These are phyloP conservation scores for Tachypleus tridentatus DNA, from an alignment of 1,140 invertebrate species.

Conservation along the genomic window DNA sequence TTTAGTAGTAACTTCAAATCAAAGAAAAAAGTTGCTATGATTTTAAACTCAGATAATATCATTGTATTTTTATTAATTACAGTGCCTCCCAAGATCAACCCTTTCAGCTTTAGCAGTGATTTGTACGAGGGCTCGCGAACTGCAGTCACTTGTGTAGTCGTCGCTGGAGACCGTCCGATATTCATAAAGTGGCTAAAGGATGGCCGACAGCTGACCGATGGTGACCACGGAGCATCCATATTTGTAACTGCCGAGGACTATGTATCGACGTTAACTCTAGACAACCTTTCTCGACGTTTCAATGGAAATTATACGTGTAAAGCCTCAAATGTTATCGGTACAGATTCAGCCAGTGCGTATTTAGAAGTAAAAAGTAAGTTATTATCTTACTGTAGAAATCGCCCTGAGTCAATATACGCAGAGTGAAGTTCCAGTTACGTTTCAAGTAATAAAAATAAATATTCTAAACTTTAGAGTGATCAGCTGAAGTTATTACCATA, in stretches of 20 bases:
- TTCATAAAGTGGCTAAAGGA: conserved; percentile 45
- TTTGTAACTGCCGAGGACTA: conserved; percentile 26
- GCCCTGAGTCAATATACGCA: too few relatives aligned
- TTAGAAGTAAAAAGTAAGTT: conserved; percentile 42
- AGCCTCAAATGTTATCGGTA: conserved; percentile 39
- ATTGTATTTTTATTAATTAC: too few relatives aligned
- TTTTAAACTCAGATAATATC: too few relatives aligned
- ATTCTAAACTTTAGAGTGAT: too few relatives aligned
- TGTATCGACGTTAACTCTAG: conserved; percentile 34
- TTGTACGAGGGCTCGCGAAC: conserved; percentile 46
- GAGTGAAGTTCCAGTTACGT: too few relatives aligned
- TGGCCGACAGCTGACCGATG: conserved; percentile 31
- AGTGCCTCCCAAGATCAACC: conserved; percentile 40
- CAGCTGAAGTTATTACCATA: too few relatives aligned
- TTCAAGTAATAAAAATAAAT: too few relatives aligned
- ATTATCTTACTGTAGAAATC: not conserved
- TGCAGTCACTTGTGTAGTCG: conserved; percentile 36
- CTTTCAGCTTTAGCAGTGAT: conserved; percentile 44
- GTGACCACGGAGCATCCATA: conserved; percentile 10
- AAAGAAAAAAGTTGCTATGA: too few relatives aligned
- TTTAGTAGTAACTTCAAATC: too few relatives aligned
- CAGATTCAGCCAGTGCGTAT: conserved; percentile 36
- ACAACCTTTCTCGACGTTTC: conserved; percentile 34
- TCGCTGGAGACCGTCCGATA: conserved; percentile 37
- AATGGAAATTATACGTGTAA: conserved; percentile 46